Percentiles rank a stretch among this genome's conserved stretches.
These are phyloP conservation scores for Colinus virginianus DNA, from an alignment of 2,113 vertebrate species.

Conservation along the genomic window DNA sequence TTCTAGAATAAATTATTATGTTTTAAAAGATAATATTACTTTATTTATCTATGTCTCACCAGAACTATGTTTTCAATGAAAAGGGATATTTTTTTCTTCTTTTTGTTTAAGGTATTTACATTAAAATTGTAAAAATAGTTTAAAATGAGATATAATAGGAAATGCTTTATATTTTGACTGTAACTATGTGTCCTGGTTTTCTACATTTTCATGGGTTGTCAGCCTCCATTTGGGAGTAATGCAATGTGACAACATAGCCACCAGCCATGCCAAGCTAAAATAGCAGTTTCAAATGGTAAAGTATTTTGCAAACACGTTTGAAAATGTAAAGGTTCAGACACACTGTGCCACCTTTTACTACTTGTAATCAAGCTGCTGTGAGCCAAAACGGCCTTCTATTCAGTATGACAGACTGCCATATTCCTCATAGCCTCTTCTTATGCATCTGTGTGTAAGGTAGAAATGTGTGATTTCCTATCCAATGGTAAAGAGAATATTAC, in stretches of 20 bases:
- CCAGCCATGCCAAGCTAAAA: slow-evolving; percentile 1
- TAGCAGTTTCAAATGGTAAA: background rate
- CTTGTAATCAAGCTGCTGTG: background rate
- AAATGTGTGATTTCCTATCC: background rate
- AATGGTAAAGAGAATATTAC: background rate
- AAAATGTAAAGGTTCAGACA: background rate
- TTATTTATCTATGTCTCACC: background rate
- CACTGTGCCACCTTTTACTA: background rate
- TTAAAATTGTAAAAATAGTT: background rate
- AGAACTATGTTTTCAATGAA: background rate
- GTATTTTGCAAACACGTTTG: background rate
- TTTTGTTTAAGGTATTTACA: background rate
- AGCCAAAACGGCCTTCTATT: background rate
- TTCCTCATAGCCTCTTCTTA: background rate
- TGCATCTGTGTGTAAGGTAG: background rate
- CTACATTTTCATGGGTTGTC: accelerated
- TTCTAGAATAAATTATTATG: background rate
- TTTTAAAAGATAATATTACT: background rate
- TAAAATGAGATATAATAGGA: background rate
- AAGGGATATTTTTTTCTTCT: background rate
- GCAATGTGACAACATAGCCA: slow-evolving; percentile 37
- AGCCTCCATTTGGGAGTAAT: background rate
- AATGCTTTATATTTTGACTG: background rate
- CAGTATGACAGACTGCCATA: background rate
- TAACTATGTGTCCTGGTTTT: background rate